These are phyloP conservation scores for Emydocephalus ijimae DNA, from an alignment of 2,113 vertebrate genomes.

Conservation along the genomic window DNA sequence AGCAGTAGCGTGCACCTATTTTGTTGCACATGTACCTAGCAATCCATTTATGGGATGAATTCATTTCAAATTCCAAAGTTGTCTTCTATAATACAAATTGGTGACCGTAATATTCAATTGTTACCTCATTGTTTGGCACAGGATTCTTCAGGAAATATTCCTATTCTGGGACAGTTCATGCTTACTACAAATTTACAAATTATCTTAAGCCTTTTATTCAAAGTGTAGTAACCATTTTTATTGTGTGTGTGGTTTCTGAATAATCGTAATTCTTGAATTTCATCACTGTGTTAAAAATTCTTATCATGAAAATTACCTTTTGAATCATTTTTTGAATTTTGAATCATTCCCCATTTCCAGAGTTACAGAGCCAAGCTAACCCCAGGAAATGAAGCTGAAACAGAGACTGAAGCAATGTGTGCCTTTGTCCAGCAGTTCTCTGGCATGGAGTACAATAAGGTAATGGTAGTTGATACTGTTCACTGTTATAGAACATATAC, in stretches of 20 bases:
- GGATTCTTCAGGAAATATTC: not conserved
- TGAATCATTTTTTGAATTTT: not conserved
- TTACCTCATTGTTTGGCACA: not conserved
- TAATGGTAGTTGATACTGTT: constrained; percentile 42
- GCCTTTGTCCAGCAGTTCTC: constrained; percentile 92
- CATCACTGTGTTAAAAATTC: not conserved
- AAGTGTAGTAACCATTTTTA: rapidly evolving
- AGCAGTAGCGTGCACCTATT: not conserved
- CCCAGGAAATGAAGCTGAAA: constrained; percentile 82
- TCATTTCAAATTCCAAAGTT: not conserved
- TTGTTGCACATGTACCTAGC: not conserved
- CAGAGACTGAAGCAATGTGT: constrained; percentile 87
- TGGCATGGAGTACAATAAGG: constrained; percentile 81
- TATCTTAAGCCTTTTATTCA: not conserved
- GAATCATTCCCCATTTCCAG: constrained; percentile 57
- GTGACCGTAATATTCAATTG: not conserved
- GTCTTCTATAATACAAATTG: not conserved
- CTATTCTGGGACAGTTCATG: not conserved
- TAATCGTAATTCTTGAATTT: not conserved
- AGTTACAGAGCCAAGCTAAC: constrained; percentile 88
- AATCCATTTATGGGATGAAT: not conserved
- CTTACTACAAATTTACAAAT: not conserved
- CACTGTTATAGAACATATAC: too few species aligned
- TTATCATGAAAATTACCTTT: rapidly evolving
- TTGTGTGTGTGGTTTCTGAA: rapidly evolving